Evolutionary conservation across 2,113 vertebrate species (phyloP).

Genomic region (Microcebus griseorufus): DNA sequence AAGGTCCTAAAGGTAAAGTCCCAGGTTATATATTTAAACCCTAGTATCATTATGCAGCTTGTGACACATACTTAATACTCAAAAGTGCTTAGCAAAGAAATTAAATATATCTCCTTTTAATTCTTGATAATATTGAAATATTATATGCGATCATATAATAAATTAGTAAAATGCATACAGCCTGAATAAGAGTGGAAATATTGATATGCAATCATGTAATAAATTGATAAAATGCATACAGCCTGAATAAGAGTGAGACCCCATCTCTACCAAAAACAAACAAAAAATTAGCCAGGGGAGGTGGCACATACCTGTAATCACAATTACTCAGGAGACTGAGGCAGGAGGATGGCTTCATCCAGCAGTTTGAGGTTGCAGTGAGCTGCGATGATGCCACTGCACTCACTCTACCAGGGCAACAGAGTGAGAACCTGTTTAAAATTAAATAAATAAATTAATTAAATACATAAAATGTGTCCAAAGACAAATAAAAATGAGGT

Average conservation of each 20-base stretch:
- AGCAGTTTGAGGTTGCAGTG: no score
- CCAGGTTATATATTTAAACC: background rate
- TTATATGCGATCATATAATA: background rate
- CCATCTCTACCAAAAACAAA: no score
- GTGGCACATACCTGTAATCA: no score
- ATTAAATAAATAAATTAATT: background rate
- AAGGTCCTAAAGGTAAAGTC: rapidly evolving
- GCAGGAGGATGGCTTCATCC: no score
- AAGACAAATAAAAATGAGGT: background rate
- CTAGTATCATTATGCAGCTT: background rate
- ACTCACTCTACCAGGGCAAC: no score
- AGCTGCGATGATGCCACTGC: no score
- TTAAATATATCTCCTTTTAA: background rate
- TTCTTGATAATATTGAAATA: background rate
- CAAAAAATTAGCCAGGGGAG: no score
- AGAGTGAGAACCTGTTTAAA: no score
- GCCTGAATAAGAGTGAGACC: no score
- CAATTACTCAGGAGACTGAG: no score
- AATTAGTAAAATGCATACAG: no score
- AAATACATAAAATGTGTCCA: background rate
- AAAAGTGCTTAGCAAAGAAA: background rate
- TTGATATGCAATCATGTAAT: background rate
- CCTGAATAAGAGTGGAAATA: background rate
- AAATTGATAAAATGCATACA: no score
- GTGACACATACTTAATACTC: background rate